Evolutionary conservation across 2,113 vertebrate species (phyloP).

Genomic region (Petromus typicus): DNA sequence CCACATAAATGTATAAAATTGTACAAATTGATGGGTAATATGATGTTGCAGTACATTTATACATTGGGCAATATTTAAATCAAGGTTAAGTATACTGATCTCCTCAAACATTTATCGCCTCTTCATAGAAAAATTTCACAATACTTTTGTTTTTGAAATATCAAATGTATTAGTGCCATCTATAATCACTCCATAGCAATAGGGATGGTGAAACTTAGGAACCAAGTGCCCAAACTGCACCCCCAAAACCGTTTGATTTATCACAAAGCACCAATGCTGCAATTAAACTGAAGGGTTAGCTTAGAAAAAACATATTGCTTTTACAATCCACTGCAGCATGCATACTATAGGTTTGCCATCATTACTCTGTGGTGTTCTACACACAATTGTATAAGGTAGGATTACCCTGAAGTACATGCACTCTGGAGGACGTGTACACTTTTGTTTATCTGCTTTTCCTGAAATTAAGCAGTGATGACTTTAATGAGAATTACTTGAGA

Average conservation of each 20-base stretch:
- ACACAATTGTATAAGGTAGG: neutral
- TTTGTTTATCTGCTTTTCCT: constrained; percentile 12
- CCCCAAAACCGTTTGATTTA: neutral
- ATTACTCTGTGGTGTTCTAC: neutral
- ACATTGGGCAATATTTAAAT: neutral
- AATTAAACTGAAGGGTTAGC: neutral
- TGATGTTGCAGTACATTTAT: neutral
- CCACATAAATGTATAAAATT: neutral
- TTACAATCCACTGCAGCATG: neutral
- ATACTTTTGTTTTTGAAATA: neutral
- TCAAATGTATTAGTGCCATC: too few relatives aligned
- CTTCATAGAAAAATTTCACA: neutral
- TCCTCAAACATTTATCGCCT: neutral
- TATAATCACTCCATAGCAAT: neutral
- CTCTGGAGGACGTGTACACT: neutral
- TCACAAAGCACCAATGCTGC: neutral
- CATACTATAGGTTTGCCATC: neutral
- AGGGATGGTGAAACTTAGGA: neutral
- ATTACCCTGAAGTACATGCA: neutral
- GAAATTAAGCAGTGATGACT: neutral
- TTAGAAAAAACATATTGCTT: neutral
- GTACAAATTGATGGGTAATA: neutral
- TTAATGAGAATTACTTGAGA: neutral
- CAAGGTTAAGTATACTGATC: neutral
- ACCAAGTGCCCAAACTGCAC: neutral